Base-by-base conservation (phyloP, 2,888 invertebrate genomes). In the Sialis lutaria region DNA sequence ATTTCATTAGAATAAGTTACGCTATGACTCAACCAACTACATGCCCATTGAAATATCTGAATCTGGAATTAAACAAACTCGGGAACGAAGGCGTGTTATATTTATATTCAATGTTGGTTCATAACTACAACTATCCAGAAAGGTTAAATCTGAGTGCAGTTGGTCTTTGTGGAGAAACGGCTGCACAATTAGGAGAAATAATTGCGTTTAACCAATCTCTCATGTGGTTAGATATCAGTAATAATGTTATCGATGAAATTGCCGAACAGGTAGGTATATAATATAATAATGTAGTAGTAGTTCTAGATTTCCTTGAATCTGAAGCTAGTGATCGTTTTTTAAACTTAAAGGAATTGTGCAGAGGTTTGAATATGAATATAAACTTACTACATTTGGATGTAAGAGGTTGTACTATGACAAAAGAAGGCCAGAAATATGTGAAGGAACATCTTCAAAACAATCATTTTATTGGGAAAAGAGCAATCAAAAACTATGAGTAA, bases 11-110 rank as follows among this genome's bases (percentile, higher is more conserved):
- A 13, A 42, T 66, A 32, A 63, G 63, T 8, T 66, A 55, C 51
- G 61, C 60, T 5, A 50, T 66, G 12, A 46, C 58, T 32, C 53
- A 57, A 44, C 53, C 55, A 5, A 50, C 48, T 12, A 57, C 55
- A n/a, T 58, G 61, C 45, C 57, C 59, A 6, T 50, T 70, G 34
- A 56, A 55, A 33, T 54, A 55, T 34, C 53, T 73, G 34, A 70
- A 78, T 65, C 64, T 80, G 51, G 70, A 74, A 52, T 58, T 79
- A 48, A 81, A 81, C 56, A 75, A 75, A 6, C 64, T 81, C 61
- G 67, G 71, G 3, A 64, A 74, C 40, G 66, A 69, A 7, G 79
- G 79, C 44, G 72, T 72, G 1, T 70, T 73, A 50, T 74, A 68
- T 53, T 69, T 77, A 50, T 69, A 75, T 31, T 69, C 74, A 34